A percentile compares a stretch with the other conserved stretches of the same genome.
Evolutionary conservation across 2,888 invertebrate genomes (phyloP).

Genomic region (Dicyrtoma fusca): DNA sequence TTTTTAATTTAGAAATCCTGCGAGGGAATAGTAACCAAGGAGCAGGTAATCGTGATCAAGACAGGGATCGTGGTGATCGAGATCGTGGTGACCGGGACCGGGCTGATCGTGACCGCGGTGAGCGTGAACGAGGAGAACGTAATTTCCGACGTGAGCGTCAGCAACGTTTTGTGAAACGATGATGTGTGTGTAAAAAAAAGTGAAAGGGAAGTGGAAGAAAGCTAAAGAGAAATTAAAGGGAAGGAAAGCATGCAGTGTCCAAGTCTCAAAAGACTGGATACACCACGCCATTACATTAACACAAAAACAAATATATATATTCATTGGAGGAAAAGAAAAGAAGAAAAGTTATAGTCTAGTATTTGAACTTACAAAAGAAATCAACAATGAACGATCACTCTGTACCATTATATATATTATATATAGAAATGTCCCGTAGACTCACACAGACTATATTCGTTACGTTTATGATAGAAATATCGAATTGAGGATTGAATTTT

Average conservation of each 20-base stretch:
- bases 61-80: conserved; percentile 41
- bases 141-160: conserved; percentile 43
- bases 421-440: no score
- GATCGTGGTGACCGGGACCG: conserved; percentile 45
- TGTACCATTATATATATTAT: conserved; percentile 19
- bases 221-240: no score
- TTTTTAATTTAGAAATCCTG: conserved; percentile 49
- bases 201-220: no score
- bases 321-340: background rate
- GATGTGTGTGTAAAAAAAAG: background rate
- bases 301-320: no score
- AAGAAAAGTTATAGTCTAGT: background rate
- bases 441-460: no score
- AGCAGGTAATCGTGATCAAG: conserved; percentile 44
- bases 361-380: conserved; percentile 12
- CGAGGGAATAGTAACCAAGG: conserved; percentile 40
- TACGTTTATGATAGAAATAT: no score
- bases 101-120: conserved; percentile 19
- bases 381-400: conserved; percentile 24
- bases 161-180: conserved; percentile 19
- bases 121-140: conserved; percentile 38
- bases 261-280: background rate
- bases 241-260: no score
- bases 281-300: background rate
- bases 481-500: background rate